phyloP scores from a whole-genome alignment of 2,888 invertebrate genomes.

The Nasonia oneida region DNA sequence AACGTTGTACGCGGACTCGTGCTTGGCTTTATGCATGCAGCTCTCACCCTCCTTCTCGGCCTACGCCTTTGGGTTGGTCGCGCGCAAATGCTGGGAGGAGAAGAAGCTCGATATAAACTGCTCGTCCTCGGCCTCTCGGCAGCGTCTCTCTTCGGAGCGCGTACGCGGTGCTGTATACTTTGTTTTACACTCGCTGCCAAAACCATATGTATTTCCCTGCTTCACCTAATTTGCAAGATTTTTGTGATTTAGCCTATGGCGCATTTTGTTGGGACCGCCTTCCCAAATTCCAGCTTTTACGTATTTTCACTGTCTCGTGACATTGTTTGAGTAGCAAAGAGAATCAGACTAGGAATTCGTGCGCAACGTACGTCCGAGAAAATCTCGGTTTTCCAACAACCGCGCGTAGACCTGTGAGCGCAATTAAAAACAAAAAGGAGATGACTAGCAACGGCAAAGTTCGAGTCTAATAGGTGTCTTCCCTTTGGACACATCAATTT shows the following conservation, averaged over 20 bases:
- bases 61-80: conserved; percentile 62
- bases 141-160: neutral
- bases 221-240: too few species aligned
- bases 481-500: conserved; percentile 65
- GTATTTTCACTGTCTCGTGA: conserved; percentile 9
- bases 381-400: neutral
- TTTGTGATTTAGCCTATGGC: neutral
- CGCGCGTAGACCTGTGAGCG: neutral
- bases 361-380: neutral
- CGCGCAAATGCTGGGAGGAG: conserved; percentile 65
- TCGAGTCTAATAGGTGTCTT: conserved; percentile 38
- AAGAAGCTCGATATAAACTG: conserved; percentile 40
- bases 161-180: neutral
- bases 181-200: conserved; percentile 36
- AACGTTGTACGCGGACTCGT: conserved; percentile 19
- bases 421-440: neutral
- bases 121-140: conserved; percentile 17
- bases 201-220: neutral
- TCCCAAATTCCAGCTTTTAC: neutral
- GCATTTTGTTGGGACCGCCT: neutral
- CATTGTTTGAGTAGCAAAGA: too few species aligned
- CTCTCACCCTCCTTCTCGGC: conserved; percentile 56
- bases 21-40: conserved; percentile 37
- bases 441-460: neutral
- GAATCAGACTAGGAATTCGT: neutral